Base-by-base conservation (phyloP, 1,140 invertebrate species). In the Drosophila punjabiensis region DNA sequence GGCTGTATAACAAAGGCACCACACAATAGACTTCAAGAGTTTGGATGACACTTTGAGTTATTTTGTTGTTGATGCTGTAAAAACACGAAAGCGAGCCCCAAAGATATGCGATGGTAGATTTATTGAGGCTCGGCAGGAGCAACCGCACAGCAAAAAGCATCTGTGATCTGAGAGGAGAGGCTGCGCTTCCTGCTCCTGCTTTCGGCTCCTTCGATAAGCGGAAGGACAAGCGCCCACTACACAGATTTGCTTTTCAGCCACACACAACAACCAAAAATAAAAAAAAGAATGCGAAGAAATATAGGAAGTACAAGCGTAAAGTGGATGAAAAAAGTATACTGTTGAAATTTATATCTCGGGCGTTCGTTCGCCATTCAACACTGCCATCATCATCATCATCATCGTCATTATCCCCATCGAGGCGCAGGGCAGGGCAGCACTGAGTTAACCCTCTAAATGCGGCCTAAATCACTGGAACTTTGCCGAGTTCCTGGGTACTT, bases 1-100 rank as follows among this genome's bases (percentile, higher is more conserved):
- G 8, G 13, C 39, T 48, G 63, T 65, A 68, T 67, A 87, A 87
- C 85, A 83, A 83, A 81, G 79, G 82, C 77, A 77, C 62, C 70
- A 66, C 68, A 87, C 83, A 88, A 88, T 88, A 88, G 85, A 88
- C 85, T 89, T 90, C 82, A 85, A 89, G 86, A 88, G 85, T 80
- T 88, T 79, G 78, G 85, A 88, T 88, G 86, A 90, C 85, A 88
- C 85, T 87, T 87, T 87, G 80, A 87, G 84, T 87, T 87, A 87
- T 87, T 87, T 83, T 89, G 85, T 87, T 89, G 85, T 90, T 84
- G 84, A 88, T 89, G 85, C 79, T 85, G 85, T 73, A 75, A 81
- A 84, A 84, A 75, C 78, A 81, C 66, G 69, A 71, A 65, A 48
- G 60, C 60, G 43, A 66, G 66, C 41, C 70, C 70, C 50, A 73